Base-by-base conservation (phyloP, 2,888 invertebrate species). In the Troides helena region DNA sequence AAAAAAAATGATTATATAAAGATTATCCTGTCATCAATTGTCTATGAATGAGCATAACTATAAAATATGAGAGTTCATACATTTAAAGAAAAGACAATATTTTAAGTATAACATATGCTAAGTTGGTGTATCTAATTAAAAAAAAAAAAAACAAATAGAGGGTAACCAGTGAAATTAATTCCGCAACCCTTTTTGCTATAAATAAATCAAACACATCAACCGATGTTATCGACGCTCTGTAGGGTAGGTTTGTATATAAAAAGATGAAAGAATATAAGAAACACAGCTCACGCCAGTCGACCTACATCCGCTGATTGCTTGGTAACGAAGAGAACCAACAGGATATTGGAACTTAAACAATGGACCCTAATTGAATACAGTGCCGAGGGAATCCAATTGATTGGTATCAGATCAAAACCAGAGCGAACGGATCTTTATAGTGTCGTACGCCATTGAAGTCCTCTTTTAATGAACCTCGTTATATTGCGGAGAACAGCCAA, bases 291-390 rank as follows among this genome's bases (percentile, higher is more conserved):
- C 56, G 57, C 10, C 23, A 50, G 39, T 63, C 53, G 66, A 67
- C 66, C 65, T 63, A 70, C 23, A 63, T 70, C 50, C 36, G 56
- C 30, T 59, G 70, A 70, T 67, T 66, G 46, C 50, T 63, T 46
- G 50, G 58, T 63, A 59, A 66, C 58, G 46, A 62, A 62, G 65
- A 36, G 64, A 12, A 25, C 58, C 53, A 50, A 50, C 58, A 63
- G 70, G 62, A 70, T 70, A 70, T 66, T 67, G 66, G 69, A 59
- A 43, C 62, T 53, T 63, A 70, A 70, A 67, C 70, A 70, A 70
- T 70, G 53, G 21, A 23, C 58, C 30, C 70, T 70, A 70, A 70
- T 70, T 70, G 70, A 70, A 66, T 67, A 62, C 30, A 62, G 62
- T 21, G 58, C 57, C 59, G 53, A 36, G 59, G 63, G 65, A 70